A percentile compares a stretch with the other conserved stretches of the same genome.
phyloP scores from a whole-genome alignment of 2,797 vertebrate species.

The Epinephelus malabaricus region DNA sequence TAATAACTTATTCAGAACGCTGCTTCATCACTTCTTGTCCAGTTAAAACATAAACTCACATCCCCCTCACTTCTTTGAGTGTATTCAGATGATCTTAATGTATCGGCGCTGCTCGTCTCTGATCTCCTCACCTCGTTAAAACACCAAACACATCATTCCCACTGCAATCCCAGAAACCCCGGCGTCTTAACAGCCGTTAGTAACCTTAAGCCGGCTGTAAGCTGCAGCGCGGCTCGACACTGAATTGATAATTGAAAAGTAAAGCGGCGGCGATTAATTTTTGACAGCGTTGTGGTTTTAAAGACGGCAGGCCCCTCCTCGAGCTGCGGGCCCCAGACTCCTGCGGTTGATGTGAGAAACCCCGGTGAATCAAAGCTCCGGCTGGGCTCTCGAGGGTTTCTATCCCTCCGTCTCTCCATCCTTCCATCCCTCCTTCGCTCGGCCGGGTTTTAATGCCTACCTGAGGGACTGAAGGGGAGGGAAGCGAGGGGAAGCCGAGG shows the following conservation, averaged over 20 bases:
- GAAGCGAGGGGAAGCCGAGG: conserved; percentile 51
- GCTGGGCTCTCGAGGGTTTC: conserved; percentile 50
- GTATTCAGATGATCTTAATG: conserved; percentile 32
- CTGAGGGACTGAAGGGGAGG: conserved; percentile 72
- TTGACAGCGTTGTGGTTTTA: conserved; percentile 70
- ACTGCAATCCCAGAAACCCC: conserved; percentile 61
- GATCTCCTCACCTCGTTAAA: conserved; percentile 71
- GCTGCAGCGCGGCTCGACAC: conserved; percentile 66
- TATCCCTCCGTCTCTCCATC: conserved; percentile 50
- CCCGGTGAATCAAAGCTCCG: conserved; percentile 72
- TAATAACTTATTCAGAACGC: too few relatives aligned
- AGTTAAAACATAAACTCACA: background rate
- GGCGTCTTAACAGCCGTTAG: conserved; percentile 77
- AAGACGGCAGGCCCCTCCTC: conserved; percentile 45
- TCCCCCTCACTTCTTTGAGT: conserved; percentile 44
- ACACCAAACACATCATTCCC: conserved; percentile 53
- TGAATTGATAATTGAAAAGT: conserved; percentile 83
- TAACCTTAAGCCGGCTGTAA: conserved; percentile 79
- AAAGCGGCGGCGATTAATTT: conserved; percentile 78
- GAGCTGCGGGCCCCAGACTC: conserved; percentile 16
- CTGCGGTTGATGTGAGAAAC: conserved; percentile 74
- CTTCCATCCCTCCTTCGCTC: conserved; percentile 58
- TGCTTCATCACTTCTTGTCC: background rate
- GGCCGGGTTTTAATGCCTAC: conserved; percentile 72
- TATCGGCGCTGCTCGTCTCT: conserved; percentile 12